Evolutionary conservation across 2,797 vertebrate genomes (phyloP), one percentile per base, ranked within the genome.

Genomic region (Crocodylus rhombifer): DNA sequence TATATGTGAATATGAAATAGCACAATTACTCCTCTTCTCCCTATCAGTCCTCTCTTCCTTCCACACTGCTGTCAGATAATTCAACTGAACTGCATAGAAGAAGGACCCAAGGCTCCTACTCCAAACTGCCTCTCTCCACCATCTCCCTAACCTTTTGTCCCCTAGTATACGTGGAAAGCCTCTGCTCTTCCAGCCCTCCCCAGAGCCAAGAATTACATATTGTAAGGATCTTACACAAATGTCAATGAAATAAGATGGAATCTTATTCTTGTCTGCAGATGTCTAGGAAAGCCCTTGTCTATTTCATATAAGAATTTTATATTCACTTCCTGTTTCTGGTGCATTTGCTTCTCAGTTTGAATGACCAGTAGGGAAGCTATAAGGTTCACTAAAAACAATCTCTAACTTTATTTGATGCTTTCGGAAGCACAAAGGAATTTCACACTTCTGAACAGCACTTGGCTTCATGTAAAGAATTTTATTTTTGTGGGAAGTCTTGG

Each of bases 351-450:
- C 63, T 86, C 77, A 67, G 25, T 91, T 95, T 57, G 71, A 33
- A 30, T 83, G 67, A 88, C 7, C 30, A 60, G 2, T 30, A 33
- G 61, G 26, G 13, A 77, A 87, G 28, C 33, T 82, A n/a, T 78
- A 51, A 94, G 88, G 75, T 83, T 57, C 30, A 88, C 67, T 94
- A 62, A 81, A 93, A 94, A 33, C n/a, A n/a, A 91, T 91, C 92
- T 91, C 60, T 77, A 17, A 87, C 87, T 94, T 93, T 86, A 93
- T 85, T 63, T 91, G 78, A 87, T 65, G 26, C 23, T 51, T 73
- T 73, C 23, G 93, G 89, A 92, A 56, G 20, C 71, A 93, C 77
- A 87, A 93, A 86, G 56, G 51, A 9, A 67, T 79, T n/a, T 61
- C 33, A 26, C 33, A 78, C 20, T 82, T 86, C 88, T 88, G 84